Evolutionary conservation across 2,888 invertebrate genomes (phyloP).

Genomic region (Caenorhabditis sp.): DNA sequence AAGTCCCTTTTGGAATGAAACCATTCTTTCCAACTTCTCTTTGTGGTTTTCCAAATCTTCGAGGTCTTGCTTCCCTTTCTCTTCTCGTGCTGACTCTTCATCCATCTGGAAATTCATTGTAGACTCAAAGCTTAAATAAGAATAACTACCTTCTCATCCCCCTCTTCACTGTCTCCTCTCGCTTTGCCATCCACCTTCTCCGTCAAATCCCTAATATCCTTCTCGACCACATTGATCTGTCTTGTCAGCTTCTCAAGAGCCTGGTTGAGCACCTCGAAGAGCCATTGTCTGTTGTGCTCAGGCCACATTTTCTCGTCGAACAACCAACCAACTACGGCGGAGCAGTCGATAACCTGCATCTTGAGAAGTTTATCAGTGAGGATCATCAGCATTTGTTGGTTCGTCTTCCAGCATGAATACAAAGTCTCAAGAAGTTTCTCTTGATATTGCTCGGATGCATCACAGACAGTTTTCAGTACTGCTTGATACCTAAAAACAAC

Average conservation of each 20-base stretch:
- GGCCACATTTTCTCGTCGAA: conserved; percentile 80
- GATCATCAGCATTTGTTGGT: conserved; percentile 96
- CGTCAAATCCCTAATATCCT: conserved; percentile 63
- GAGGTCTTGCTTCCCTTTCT: conserved; percentile 42
- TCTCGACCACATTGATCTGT: conserved; percentile 69
- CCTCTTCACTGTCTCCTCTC: conserved; percentile 28
- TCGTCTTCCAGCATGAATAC: conserved; percentile 95
- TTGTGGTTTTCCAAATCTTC: conserved; percentile 62
- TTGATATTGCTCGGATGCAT: conserved; percentile 93
- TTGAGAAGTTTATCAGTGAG: conserved; percentile 97
- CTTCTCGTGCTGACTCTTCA: conserved; percentile 33
- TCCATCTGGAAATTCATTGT: conserved; percentile 48
- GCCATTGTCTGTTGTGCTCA: conserved; percentile 87
- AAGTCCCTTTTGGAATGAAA: conserved; percentile 75
- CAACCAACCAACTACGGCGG: conserved; percentile 95
- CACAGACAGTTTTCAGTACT: conserved; percentile 89
- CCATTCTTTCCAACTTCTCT: conserved; percentile 65
- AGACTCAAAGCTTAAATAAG: background rate
- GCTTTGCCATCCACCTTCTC: conserved; percentile 54
- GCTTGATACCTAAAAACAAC: conserved; percentile 84
- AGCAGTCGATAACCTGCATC: conserved; percentile 96
- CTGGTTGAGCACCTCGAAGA: conserved; percentile 97
- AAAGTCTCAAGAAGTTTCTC: conserved; percentile 94
- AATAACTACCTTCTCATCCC: conserved; percentile 25
- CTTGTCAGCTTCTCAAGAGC: conserved; percentile 96